These are phyloP conservation scores for Bombus waltoni DNA, from an alignment of 1,140 invertebrate genomes.

Conservation along the genomic window DNA sequence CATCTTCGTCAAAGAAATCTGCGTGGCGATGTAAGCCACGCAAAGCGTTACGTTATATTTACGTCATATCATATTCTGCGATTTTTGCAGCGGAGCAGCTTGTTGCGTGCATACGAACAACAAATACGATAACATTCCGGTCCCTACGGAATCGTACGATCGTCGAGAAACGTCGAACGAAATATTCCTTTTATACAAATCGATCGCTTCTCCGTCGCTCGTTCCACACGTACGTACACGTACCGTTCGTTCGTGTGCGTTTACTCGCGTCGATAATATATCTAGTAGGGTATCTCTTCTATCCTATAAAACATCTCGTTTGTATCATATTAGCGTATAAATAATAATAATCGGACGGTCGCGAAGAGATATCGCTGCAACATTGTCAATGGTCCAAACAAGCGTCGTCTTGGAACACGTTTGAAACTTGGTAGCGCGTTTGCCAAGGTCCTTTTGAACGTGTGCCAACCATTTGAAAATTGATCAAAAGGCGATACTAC, in stretches of 20 bases:
- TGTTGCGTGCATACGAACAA: not conserved
- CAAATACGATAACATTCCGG: conserved; percentile 20
- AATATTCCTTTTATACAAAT: not conserved
- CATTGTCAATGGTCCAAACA: not conserved
- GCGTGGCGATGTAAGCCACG: no score
- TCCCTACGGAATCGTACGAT: conserved; percentile 1
- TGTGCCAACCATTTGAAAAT: not conserved
- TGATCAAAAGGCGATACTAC: not conserved
- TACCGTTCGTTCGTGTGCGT: not conserved
- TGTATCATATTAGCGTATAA: not conserved
- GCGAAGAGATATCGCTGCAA: not conserved
- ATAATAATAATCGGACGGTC: not conserved
- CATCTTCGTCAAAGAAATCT: not conserved
- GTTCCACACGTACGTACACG: not conserved
- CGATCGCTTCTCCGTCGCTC: not conserved
- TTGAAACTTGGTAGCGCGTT: not conserved
- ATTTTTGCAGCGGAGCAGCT: not conserved
- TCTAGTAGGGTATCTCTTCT: not conserved
- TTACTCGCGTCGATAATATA: not conserved
- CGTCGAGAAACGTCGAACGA: not conserved
- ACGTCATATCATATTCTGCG: not conserved
- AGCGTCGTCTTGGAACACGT: not conserved
- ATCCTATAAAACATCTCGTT: not conserved
- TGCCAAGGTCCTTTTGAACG: not conserved
- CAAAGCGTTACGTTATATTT: no score